Base-by-base conservation (phyloP, 2,888 invertebrate species). In the Lasioglossum calceatum region DNA sequence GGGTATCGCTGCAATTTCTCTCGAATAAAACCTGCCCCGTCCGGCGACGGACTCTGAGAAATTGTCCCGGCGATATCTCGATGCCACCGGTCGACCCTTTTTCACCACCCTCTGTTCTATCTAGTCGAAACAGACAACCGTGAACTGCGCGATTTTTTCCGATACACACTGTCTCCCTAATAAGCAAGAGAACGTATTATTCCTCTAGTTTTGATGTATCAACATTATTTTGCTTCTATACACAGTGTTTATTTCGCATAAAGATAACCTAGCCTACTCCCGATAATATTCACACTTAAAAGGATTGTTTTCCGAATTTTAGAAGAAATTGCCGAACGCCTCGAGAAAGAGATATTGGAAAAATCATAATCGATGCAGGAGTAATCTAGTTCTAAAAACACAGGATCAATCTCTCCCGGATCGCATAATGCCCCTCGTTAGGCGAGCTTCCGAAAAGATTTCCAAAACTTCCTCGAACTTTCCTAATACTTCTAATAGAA, bases 21-120 rank as follows among this genome's bases (percentile, higher is more conserved):
- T 50, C 71, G 71, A 71, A 84, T 27, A 50, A 78, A 78, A 61
- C 47, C 70, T 50, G 47, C 16, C 84, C 83, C 36, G 44, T 85
- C 83, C 36, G 44, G 27, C 36, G 36, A 8, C 47, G 32, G n/a
- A 79, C n/a, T 12, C 19, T 67, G 67, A 77, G 64, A 47, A 77
- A 77, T 82, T 58, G 71, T 36, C 16, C 36, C 50, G 8, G 14
- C 32, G 36, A 71, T 61, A 70, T 70, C 70, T 72, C 72, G 72
- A 72, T 27, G 72, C 71, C 42, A 19, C 23, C 42, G 44, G 71
- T 10, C 39, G 70, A 23, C n/a, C 36, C 36, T 10, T 19, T 10
- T 4, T 23, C 67, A 3, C 54, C 8, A 23, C 32, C 64, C 32
- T 67, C 14, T 82, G 67, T 42, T 42, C 4, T 27, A 54, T 32